These are phyloP conservation scores for Hydra vulgaris DNA, from an alignment of 30 jellyfish, hydroid and myxozoan species.

Conservation along the genomic window DNA sequence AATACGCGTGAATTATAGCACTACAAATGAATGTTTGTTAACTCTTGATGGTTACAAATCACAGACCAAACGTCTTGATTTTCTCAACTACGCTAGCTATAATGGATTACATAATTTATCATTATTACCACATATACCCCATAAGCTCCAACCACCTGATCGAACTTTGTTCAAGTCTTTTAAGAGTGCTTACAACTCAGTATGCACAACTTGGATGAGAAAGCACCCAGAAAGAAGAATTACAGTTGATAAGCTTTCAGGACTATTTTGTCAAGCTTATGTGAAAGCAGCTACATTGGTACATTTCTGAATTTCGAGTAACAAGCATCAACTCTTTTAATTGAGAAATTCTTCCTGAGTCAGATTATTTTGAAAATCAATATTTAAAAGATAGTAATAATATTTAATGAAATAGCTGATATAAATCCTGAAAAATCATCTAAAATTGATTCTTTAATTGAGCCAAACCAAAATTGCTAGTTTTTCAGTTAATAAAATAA, in stretches of 20 bases:
- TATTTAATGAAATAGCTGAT: too few species aligned
- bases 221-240: neutral
- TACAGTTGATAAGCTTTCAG: neutral
- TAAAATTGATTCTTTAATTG: too few species aligned
- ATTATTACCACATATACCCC: too few species aligned
- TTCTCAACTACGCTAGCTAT: neutral
- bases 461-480: too few species aligned
- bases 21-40: neutral
- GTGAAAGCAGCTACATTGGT: neutral
- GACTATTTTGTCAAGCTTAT: slow-evolving; percentile 5
- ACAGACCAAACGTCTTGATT: neutral
- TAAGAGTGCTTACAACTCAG: slow-evolving; percentile 7
- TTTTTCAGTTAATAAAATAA: too few species aligned
- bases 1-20: neutral
- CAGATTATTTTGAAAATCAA: neutral
- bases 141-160: too few species aligned
- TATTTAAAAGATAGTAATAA: too few species aligned
- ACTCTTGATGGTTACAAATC: neutral
- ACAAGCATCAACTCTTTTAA: neutral
- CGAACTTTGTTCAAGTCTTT: too few species aligned
- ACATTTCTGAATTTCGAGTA: neutral
- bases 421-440: too few species aligned
- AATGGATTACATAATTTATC: too few species aligned
- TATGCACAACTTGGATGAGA: slow-evolving; percentile 5
- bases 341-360: neutral